Evolutionary conservation across 2,113 vertebrate species (phyloP).

Genomic region (Corythornis madagascariensis): DNA sequence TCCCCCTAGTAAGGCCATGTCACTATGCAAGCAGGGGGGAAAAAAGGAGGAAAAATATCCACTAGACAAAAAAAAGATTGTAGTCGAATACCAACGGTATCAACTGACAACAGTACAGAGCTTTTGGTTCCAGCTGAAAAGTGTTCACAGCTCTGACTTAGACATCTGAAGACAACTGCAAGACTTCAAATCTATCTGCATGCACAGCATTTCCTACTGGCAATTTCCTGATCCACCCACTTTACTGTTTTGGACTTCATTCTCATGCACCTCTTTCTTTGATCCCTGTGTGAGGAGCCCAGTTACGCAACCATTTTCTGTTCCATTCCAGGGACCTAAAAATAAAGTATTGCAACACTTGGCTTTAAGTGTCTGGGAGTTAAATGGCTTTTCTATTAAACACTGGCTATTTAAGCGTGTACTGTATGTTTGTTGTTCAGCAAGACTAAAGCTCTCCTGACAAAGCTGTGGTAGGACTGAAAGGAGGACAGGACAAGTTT

Average conservation of each 20-base stretch:
- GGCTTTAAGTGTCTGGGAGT: background rate
- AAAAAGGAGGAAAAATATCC: background rate
- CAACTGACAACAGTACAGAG: background rate
- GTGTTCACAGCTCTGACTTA: background rate
- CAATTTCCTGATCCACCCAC: background rate
- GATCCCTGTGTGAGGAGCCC: background rate
- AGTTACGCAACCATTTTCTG: constrained; percentile 19
- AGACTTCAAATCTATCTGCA: background rate
- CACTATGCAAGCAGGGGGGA: background rate
- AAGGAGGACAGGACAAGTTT: background rate
- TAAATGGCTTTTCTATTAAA: constrained; percentile 12
- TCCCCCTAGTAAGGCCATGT: background rate
- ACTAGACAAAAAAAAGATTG: background rate
- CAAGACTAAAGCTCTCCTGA: background rate
- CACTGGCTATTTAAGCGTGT: background rate
- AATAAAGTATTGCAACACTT: constrained; percentile 67
- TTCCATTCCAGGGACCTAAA: constrained; percentile 57
- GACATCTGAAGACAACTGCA: background rate
- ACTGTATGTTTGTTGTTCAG: background rate
- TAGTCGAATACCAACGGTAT: background rate
- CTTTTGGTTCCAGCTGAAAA: background rate
- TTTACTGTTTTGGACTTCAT: constrained; percentile 16
- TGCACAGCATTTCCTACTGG: background rate
- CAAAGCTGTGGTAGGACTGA: background rate
- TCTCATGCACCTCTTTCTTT: background rate